Evolutionary conservation across 2,888 invertebrate genomes (phyloP), one percentile per base, ranked within the genome.

Genomic region (Dasypogon diadema): DNA sequence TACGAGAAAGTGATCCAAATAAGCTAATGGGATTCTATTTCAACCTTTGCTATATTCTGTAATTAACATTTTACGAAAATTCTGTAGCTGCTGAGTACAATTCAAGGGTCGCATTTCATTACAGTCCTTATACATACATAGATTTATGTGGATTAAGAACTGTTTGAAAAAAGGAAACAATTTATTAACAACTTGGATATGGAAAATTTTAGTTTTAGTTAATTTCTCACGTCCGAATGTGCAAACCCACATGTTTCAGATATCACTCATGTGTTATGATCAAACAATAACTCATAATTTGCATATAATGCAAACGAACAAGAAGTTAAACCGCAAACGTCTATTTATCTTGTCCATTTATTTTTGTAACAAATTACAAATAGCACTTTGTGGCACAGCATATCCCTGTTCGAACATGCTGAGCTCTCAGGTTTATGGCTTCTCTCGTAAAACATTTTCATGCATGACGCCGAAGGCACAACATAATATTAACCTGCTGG

Each of bases 331-430:
- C 51, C 26, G 54, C 54, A 18, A 30, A 34, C 37, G 51, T 54
- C 70, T 70, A 54, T 70, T 70, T 54, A 70, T 70, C 70, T 70
- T 54, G 54, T 70, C 70, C 70, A 70, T 70, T 70, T 70, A 70
- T 54, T 54, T 70, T 54, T 74, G 56, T 73, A 74, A 74, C 74
- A 74, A 74, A 74, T 74, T 74, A 58, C 74, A 74, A 74, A 74
- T 74, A 74, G 58, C 74, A 74, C 74, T 74, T 58, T 74, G 58
- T 58, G 58, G 58, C 58, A 58, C 58, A 60, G 58, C 58, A 30
- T 58, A 74, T 73, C 58, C 58, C 58, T 58, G 74, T 58, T 58
- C 58, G 58, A 48, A 46, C 74, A 58, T 74, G 58, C 74, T 74
- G 58, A 24, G 58, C 42, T 8, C 26, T 58, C 58, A 26, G 26